phyloP scores from a whole-genome alignment of 2,888 invertebrate species.

The Thymelicus acteon region DNA sequence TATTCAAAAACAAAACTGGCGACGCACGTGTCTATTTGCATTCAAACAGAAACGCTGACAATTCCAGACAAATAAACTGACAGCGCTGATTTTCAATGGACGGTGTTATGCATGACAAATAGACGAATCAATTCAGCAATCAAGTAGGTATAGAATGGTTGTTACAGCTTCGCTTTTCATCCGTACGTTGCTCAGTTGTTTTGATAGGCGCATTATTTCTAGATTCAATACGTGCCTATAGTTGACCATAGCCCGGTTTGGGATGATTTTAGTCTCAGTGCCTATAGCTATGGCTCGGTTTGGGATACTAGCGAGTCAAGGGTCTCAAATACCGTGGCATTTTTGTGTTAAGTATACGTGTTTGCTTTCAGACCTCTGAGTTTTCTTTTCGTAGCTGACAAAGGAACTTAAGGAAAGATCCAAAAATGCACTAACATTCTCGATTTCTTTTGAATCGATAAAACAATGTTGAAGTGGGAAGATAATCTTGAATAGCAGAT shows the following conservation, averaged over 20 bases:
- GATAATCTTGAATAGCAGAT: too few species aligned
- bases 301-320: too few species aligned
- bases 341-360: too few species aligned
- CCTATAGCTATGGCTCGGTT: too few species aligned
- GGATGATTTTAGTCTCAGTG: neutral
- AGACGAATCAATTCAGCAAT: conserved; percentile 35
- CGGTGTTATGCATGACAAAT: conserved; percentile 37
- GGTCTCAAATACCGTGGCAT: too few species aligned
- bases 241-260: neutral
- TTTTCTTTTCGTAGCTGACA: too few species aligned
- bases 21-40: conserved; percentile 8
- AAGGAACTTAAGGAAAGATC: too few species aligned
- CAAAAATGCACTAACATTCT: too few species aligned
- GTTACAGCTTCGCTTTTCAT: neutral
- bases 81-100: conserved; percentile 35
- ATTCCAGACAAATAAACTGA: conserved; percentile 32
- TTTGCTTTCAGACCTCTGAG: too few species aligned
- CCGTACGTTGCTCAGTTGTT: neutral
- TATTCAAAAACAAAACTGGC: conserved; percentile 6
- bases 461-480: too few species aligned
- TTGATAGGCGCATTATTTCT: neutral
- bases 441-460: too few species aligned
- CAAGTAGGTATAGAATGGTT: conserved; percentile 25
- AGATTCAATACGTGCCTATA: neutral
- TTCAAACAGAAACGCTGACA: conserved; percentile 28